Base-by-base conservation (phyloP, 2,797 vertebrate genomes). In the Gallinago nigripennis region DNA sequence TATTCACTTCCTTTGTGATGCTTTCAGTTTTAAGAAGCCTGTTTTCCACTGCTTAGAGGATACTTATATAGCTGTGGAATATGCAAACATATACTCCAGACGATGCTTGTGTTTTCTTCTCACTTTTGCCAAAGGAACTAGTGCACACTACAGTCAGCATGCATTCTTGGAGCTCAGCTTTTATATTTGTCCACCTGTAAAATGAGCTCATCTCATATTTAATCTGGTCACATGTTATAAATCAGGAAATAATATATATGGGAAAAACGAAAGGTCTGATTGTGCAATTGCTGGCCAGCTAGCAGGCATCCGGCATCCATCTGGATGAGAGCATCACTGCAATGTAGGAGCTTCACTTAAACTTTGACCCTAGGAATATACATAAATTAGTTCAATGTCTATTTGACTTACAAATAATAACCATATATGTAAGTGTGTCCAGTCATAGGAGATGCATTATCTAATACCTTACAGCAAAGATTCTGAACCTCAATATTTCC, bases 371-470 rank as follows among this genome's bases (percentile, higher is more conserved):
- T 64, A 27, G 33, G 28, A 86, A 37, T 45, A 76, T 7, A 39
- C 3, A 46, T 12, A 71, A 88, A 78, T 69, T 2, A 76, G 15
- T 69, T 86, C 53, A 78, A 31, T 1, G 0, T 71, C 31, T 75
- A 11, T 24, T 56, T 1, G 41, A 43, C 18, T 64, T 68, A 15
- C 23, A 83, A 73, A 78, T 80, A 39, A 16, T 16, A 60, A 4
- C 4, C 8, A 8, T 14, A 17, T 23, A 19, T 0, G 0, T 37
- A 50, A 2, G 2, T 10, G 4, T 61, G 46, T 77, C 12, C 28
- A 73, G 17, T 53, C 63, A 84, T 11, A 63, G 0, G 16, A 82
- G 28, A 46, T 18, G 8, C 8, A 23, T 45, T 14, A 2, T 7
- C 25, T 5, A 20, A 25, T 78, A 21, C 21, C 68, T 93, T 82